Evolutionary conservation across 2,888 invertebrate species (phyloP).

Genomic region (Drosophila melanocephala): DNA sequence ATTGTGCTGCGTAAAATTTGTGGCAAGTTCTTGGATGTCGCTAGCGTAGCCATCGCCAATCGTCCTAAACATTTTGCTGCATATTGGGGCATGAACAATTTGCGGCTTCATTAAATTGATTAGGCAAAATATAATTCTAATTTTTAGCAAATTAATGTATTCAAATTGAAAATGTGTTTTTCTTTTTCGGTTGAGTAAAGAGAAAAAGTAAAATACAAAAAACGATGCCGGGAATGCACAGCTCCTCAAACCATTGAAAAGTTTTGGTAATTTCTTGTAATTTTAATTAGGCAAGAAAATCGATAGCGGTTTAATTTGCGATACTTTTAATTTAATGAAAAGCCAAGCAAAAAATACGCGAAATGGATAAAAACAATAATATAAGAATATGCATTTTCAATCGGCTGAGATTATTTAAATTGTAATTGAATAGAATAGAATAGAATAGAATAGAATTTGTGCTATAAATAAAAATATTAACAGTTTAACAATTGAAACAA

Average conservation of each 20-base stretch:
- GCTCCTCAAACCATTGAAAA: background rate
- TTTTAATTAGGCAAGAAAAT: background rate
- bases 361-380: background rate
- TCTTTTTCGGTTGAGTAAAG: background rate
- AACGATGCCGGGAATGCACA: background rate
- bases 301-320: background rate
- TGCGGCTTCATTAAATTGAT: slow-evolving; percentile 66
- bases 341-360: background rate
- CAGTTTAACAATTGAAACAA: background rate
- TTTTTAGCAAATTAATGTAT: background rate
- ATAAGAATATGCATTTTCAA: background rate
- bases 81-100: slow-evolving; percentile 59
- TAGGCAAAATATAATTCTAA: slow-evolving; percentile 43
- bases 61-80: slow-evolving; percentile 46
- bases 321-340: background rate
- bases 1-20: slow-evolving; percentile 62
- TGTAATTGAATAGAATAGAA: background rate
- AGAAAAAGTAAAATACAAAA: background rate
- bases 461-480: background rate
- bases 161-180: background rate
- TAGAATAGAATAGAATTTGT: background rate
- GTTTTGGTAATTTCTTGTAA: background rate
- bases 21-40: slow-evolving; percentile 58
- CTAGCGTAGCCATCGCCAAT: slow-evolving; percentile 7
- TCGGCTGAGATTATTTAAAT: background rate